Evolutionary conservation across 92 coral and sea anemone genomes (phyloP).

Genomic region (Zoanthus sociatus): DNA sequence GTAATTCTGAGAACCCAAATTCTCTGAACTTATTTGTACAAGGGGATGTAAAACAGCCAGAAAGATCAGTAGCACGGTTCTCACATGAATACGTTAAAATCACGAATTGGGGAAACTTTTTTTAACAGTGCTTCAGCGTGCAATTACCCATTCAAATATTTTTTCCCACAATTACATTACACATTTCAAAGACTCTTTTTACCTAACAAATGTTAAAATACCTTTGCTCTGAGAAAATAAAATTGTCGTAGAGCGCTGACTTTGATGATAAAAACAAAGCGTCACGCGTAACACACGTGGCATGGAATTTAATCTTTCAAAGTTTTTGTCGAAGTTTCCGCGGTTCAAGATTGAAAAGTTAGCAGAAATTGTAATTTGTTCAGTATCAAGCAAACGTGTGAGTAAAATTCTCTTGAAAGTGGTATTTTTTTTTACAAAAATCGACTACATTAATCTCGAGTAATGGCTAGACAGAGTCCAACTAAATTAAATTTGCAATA

Average conservation of each 20-base stretch:
- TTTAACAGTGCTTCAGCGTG: neutral
- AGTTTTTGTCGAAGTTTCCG: slow-evolving; percentile 2
- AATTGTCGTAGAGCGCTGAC: neutral
- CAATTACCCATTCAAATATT: slow-evolving; percentile 7
- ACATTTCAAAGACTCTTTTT: slow-evolving; percentile 41
- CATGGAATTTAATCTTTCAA: slow-evolving; percentile 26
- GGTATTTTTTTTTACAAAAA: slow-evolving; percentile 16
- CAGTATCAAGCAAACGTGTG: slow-evolving; percentile 18
- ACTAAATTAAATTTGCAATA: slow-evolving; percentile 12
- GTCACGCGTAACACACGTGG: slow-evolving; percentile 36
- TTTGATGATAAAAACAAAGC: slow-evolving; percentile 45
- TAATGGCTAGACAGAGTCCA: slow-evolving; percentile 1
- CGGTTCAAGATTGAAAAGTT: slow-evolving; percentile 15
- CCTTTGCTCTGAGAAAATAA: slow-evolving; percentile 9
- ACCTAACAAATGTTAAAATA: slow-evolving; percentile 38
- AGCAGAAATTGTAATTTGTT: slow-evolving; percentile 33
- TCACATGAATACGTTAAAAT: neutral
- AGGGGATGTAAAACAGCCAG: too few relatives aligned
- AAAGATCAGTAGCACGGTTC: slow-evolving; percentile 12
- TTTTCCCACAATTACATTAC: slow-evolving; percentile 35
- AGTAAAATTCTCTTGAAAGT: slow-evolving; percentile 28
- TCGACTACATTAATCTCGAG: slow-evolving; percentile 32
- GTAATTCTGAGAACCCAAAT: too few relatives aligned
- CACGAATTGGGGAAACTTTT: slow-evolving; percentile 13
- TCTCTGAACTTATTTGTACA: too few relatives aligned